Evolutionary conservation across 2,797 vertebrate genomes (phyloP).

Genomic region (Dryobates pubescens): DNA sequence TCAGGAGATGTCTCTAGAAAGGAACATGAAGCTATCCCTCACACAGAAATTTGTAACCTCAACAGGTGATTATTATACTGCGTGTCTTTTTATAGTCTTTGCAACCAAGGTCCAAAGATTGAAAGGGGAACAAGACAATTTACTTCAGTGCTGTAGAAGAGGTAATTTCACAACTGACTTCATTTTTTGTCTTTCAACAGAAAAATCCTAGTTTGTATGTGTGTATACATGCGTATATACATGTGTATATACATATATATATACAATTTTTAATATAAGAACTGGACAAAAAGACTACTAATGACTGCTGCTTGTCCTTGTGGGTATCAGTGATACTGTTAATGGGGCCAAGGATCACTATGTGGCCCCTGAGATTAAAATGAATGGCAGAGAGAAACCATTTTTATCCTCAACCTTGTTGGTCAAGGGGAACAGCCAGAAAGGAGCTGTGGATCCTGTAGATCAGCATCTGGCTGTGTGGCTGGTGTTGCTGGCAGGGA

Average conservation of each 20-base stretch:
- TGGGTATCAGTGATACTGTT: neutral
- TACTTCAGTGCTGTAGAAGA: neutral
- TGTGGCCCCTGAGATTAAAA: neutral
- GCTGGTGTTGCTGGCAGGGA: neutral
- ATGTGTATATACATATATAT: too few species aligned
- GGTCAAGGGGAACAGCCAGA: neutral
- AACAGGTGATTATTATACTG: neutral
- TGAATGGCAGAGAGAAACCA: neutral
- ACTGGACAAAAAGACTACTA: neutral
- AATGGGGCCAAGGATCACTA: neutral
- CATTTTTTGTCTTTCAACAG: neutral
- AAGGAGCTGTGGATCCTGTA: neutral
- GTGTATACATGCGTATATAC: neutral
- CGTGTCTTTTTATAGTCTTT: neutral
- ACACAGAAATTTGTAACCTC: neutral
- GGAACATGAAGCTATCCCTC: neutral
- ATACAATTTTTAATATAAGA: neutral
- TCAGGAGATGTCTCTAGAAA: neutral
- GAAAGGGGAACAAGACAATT: neutral
- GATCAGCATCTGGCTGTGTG: neutral
- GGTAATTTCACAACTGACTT: neutral
- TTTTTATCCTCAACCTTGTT: neutral
- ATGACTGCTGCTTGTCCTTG: neutral
- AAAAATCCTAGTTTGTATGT: neutral
- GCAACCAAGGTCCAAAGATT: neutral